Evolutionary conservation across 2,113 vertebrate genomes (phyloP), one percentile per base, ranked within the genome.

Genomic region (Stercorarius parasiticus): DNA sequence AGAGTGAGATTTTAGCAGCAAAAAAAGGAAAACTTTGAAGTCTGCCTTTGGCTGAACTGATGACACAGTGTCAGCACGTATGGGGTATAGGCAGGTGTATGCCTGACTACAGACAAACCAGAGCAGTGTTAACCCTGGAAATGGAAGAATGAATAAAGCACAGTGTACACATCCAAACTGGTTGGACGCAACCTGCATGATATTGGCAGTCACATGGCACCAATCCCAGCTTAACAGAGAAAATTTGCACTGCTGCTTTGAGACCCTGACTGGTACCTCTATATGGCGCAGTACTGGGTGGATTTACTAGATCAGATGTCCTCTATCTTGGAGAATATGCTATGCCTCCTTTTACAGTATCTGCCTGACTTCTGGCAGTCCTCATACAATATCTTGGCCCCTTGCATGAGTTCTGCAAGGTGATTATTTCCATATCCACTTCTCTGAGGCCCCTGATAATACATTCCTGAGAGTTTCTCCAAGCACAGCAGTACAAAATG

Each of bases 31-130:
- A 84, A 29, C 16, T 36, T 29, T 40, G 20, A 66, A 84, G 27
- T 29, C 13, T 94, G 20, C 23, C 47, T 88, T 71, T 76, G 56
- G 19, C 50, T 53, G 32, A 90, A 64, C 2, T 8, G 40, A 32
- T 73, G 34, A 18, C 53, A 26, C 18, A 42, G 30, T 19, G 13
- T 55, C 56, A 86, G 30, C 6, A 9, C 0, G 0, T 13, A 8
- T 6, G 5, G 25, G 7, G 9, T 30, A 79, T 5, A 6, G 9
- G 26, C 11, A 83, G 19, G 36, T 15, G 10, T 43, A 13, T 5
- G 1, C 30, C 49, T 40, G 38, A 29, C 25, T 45, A 30, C 50
- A 38, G 23, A 40, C 23, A 70, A 74, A 74, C 8, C 29, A 53
- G 45, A 32, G 5, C 1, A 1, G 9, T 34, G 29, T 42, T 45